These are phyloP conservation scores for Melinaea menophilus DNA, from an alignment of 2,888 invertebrate genomes.

Conservation along the genomic window DNA sequence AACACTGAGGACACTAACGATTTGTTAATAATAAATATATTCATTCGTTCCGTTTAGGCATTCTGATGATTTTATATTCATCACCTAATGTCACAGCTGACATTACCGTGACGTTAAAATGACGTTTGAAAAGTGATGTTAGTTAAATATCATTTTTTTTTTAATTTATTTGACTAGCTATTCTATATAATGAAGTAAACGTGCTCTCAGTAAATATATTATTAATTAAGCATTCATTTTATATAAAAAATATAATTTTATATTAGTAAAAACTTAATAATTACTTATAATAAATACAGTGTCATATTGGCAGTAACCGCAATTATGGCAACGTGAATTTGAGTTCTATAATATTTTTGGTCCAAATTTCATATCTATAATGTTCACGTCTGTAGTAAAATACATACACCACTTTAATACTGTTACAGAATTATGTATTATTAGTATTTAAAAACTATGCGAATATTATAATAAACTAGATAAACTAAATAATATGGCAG, in stretches of 20 bases:
- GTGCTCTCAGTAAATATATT: constrained; percentile 7
- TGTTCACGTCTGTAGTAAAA: constrained; percentile 60
- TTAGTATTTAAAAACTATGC: constrained; percentile 60
- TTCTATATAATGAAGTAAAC: constrained; percentile 19
- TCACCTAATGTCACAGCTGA: too few species aligned
- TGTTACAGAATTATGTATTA: constrained; percentile 66
- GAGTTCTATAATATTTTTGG: constrained; percentile 74
- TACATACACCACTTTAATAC: constrained; percentile 76
- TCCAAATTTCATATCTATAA: constrained; percentile 65
- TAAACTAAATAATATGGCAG: constrained; percentile 75
- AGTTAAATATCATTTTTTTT: not conserved
- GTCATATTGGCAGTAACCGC: constrained; percentile 73
- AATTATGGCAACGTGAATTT: constrained; percentile 76
- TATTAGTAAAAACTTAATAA: constrained; percentile 37
- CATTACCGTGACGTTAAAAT: not conserved
- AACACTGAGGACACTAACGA: constrained; percentile 45
- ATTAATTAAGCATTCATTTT: constrained; percentile 44
- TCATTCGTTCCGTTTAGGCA: constrained; percentile 36
- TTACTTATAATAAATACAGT: constrained; percentile 49
- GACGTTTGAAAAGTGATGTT: constrained; percentile 1
- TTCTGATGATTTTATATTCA: not conserved
- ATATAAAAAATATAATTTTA: constrained; percentile 52
- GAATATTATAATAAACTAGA: constrained; percentile 64
- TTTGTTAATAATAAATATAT: constrained; percentile 46
- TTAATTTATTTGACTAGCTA: constrained; percentile 32